phyloP scores from a whole-genome alignment of 2,888 invertebrate genomes.

The Cosmia trapezina region DNA sequence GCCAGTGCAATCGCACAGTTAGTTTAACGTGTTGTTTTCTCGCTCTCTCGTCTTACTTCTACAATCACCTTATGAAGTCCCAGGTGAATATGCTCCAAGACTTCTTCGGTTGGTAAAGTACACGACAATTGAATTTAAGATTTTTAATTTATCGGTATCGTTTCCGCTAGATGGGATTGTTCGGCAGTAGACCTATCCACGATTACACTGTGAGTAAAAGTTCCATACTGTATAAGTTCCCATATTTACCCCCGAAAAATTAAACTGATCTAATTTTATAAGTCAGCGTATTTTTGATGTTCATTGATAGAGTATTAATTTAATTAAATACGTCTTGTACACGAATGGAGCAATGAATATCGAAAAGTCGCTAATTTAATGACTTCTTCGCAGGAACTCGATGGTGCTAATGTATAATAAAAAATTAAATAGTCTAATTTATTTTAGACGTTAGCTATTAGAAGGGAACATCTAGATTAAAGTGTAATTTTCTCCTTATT shows the following conservation, averaged over 20 bases:
- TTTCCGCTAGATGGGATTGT: conserved; percentile 24
- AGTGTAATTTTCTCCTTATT: conserved; percentile 4
- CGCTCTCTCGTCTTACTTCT: background rate
- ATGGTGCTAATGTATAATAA: background rate
- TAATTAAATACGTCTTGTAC: conserved; percentile 39
- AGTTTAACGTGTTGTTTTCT: background rate
- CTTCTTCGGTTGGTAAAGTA: background rate
- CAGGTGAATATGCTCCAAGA: too few species aligned
- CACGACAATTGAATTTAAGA: background rate
- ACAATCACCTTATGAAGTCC: background rate
- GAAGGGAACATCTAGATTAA: background rate
- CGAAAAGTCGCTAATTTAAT: background rate
- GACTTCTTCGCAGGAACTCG: background rate
- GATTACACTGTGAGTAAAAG: conserved; percentile 15
- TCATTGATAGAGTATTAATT: conserved; percentile 26
- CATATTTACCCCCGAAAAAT: background rate
- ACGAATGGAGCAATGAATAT: conserved; percentile 55
- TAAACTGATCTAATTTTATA: background rate
- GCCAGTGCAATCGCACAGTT: too few species aligned
- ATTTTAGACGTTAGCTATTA: background rate
- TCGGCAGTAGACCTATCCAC: background rate
- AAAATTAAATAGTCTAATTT: too few species aligned
- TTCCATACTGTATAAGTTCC: too few species aligned
- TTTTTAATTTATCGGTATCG: conserved; percentile 10
- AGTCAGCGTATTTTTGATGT: conserved; percentile 23